A percentile compares a stretch with the other conserved stretches of the same genome.
Evolutionary conservation across 2,888 invertebrate species (phyloP).

Genomic region (Lypha dubia): DNA sequence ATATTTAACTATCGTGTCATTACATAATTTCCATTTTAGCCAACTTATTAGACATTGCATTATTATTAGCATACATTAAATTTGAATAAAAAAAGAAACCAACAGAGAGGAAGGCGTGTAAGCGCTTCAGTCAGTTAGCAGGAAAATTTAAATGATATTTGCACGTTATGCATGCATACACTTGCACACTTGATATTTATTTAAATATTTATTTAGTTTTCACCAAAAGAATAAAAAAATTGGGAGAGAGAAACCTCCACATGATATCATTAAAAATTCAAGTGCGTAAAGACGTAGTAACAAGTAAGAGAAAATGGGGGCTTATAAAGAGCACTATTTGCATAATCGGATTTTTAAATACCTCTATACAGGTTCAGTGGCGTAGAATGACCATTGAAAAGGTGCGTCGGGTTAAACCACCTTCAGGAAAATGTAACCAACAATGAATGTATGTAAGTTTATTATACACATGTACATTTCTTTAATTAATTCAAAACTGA

Average conservation of each 20-base stretch:
- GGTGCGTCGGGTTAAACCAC: too few relatives aligned
- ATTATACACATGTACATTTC: too few relatives aligned
- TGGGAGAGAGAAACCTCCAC: slow-evolving; percentile 31
- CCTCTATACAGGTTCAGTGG: too few relatives aligned
- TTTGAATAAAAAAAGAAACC: not conserved
- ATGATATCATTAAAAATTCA: slow-evolving; percentile 46
- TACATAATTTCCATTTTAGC: slow-evolving; percentile 78
- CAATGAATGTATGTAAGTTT: too few relatives aligned
- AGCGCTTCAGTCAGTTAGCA: slow-evolving; percentile 38
- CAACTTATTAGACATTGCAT: slow-evolving; percentile 17
- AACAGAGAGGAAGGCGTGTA: slow-evolving; percentile 5
- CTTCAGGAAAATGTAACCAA: too few relatives aligned
- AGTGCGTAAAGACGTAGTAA: slow-evolving; percentile 12
- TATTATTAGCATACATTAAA: slow-evolving; percentile 11
- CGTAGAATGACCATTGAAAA: too few relatives aligned
- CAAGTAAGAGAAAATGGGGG: too few relatives aligned
- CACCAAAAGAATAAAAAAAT: slow-evolving; percentile 7
- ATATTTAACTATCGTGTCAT: slow-evolving; percentile 68
- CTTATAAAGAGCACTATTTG: not conserved
- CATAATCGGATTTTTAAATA: too few relatives aligned
- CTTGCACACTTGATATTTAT: slow-evolving; percentile 34
- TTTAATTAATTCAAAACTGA: too few relatives aligned
- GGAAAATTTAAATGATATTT: slow-evolving; percentile 66
- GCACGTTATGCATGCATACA: slow-evolving; percentile 61
- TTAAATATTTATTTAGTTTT: slow-evolving; percentile 35